These are phyloP conservation scores for Aurelia aurita complex sp. Pacific DNA, from an alignment of 30 jellyfish, hydroid and myxozoan genomes.

Conservation along the genomic window DNA sequence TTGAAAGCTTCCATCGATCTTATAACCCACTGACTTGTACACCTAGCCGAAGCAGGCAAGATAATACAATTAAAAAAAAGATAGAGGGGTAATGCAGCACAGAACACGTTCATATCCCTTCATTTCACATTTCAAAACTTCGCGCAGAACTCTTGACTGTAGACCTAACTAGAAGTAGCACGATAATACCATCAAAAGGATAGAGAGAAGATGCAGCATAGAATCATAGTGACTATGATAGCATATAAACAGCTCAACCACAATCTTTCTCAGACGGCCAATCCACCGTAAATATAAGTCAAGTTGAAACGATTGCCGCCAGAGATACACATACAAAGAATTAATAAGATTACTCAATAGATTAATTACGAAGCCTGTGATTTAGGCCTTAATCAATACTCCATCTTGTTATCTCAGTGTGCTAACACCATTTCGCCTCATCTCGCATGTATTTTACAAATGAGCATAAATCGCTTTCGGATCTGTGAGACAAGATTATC, in stretches of 20 bases:
- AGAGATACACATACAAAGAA: slow-evolving; percentile 20
- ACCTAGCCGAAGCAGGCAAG: too few relatives aligned
- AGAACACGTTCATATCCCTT: too few relatives aligned
- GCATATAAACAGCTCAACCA: neutral
- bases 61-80: too few relatives aligned
- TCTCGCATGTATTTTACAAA: slow-evolving; percentile 45
- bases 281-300: neutral
- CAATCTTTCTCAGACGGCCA: slow-evolving; percentile 8
- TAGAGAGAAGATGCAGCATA: too few relatives aligned
- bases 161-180: too few relatives aligned
- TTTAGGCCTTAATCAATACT: slow-evolving; percentile 36
- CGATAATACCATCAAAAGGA: too few relatives aligned
- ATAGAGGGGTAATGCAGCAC: too few relatives aligned
- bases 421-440: slow-evolving; percentile 26
- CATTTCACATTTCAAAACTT: too few relatives aligned
- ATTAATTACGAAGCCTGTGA: slow-evolving; percentile 36
- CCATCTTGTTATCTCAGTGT: slow-evolving; percentile 61
- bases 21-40: too few relatives aligned
- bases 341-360: slow-evolving; percentile 48
- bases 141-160: too few relatives aligned
- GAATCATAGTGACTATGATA: too few relatives aligned
- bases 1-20: too few relatives aligned
- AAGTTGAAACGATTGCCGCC: slow-evolving; percentile 67
- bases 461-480: slow-evolving; percentile 37
- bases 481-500: slow-evolving; percentile 45